Percentiles rank a stretch among this genome's conserved stretches.
Evolutionary conservation across 2,113 vertebrate genomes (phyloP).

Genomic region (Notiomystis cincta): DNA sequence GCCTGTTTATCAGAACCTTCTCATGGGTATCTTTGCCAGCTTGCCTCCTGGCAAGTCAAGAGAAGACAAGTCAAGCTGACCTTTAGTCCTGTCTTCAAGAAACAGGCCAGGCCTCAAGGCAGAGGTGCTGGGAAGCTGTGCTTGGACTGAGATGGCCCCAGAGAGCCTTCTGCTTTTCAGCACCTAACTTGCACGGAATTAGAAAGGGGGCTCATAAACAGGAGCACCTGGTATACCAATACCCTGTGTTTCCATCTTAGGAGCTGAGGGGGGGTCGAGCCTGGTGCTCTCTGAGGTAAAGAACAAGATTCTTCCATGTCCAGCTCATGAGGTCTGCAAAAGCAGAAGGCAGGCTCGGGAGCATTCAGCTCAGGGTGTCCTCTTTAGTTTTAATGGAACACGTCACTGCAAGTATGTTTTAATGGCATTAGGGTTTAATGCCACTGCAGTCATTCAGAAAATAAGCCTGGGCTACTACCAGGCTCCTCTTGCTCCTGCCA

Average conservation of each 20-base stretch:
- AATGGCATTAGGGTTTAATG: constrained; percentile 58
- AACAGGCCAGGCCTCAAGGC: neutral
- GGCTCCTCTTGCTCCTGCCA: constrained; percentile 18
- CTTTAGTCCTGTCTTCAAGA: neutral
- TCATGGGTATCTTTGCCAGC: neutral
- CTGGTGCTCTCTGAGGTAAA: neutral
- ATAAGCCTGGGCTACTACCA: constrained; percentile 12
- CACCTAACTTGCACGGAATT: neutral
- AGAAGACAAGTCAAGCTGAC: neutral
- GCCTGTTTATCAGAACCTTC: neutral
- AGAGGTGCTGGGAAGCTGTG: neutral
- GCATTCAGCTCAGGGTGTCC: neutral
- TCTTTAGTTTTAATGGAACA: constrained; percentile 15
- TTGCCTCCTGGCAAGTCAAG: neutral
- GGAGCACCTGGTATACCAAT: rapidly evolving
- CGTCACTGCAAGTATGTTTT: constrained; percentile 26
- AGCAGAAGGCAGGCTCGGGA: neutral
- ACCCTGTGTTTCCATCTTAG: neutral
- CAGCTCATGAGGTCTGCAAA: neutral
- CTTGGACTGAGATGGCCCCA: rapidly evolving
- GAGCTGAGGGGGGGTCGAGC: rapidly evolving
- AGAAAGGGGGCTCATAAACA: neutral
- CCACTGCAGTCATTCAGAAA: constrained; percentile 48
- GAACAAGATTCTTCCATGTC: neutral
- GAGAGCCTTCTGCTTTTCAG: neutral